phyloP scores from a whole-genome alignment of 2,888 invertebrate species.

The Melikaiella ostensackeni region DNA sequence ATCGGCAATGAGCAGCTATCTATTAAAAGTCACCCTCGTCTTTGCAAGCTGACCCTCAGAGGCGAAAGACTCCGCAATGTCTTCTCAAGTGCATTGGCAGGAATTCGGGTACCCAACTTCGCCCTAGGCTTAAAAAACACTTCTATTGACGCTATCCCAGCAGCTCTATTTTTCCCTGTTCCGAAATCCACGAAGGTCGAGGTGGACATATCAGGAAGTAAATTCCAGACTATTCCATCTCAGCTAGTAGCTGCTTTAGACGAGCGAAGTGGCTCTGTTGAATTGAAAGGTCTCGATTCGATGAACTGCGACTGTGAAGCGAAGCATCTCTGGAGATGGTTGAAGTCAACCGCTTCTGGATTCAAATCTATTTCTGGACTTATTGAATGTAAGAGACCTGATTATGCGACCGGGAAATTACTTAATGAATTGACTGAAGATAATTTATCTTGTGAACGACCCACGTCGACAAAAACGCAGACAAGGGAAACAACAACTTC shows the following conservation, averaged over 20 bases:
- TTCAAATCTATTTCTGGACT: constrained; percentile 53
- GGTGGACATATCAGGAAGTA: constrained; percentile 88
- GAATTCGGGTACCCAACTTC: constrained; percentile 86
- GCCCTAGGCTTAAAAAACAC: constrained; percentile 89
- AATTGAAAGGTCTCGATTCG: constrained; percentile 85
- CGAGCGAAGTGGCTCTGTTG: constrained; percentile 87
- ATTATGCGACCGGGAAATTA: constrained; percentile 83
- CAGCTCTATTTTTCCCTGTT: constrained; percentile 90
- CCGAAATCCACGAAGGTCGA: constrained; percentile 90
- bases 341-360: constrained; percentile 78
- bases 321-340: constrained; percentile 88
- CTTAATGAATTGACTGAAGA: constrained; percentile 89
- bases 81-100: constrained; percentile 90
- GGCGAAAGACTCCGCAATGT: constrained; percentile 87
- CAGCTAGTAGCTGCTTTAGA: constrained; percentile 90
- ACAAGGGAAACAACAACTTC: constrained; percentile 73
- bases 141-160: constrained; percentile 87
- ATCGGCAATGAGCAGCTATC: constrained; percentile 90
- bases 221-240: constrained; percentile 86
- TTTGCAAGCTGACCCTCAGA: constrained; percentile 85
- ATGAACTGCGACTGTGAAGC: constrained; percentile 92
- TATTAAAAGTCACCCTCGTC: constrained; percentile 87
- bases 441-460: constrained; percentile 87
- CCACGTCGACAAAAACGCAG: constrained; percentile 79
- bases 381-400: constrained; percentile 84